Percentiles rank a stretch among this genome's conserved stretches.
phyloP scores from a whole-genome alignment of 2,797 vertebrate genomes.

The Syngnathus rostellatus region DNA sequence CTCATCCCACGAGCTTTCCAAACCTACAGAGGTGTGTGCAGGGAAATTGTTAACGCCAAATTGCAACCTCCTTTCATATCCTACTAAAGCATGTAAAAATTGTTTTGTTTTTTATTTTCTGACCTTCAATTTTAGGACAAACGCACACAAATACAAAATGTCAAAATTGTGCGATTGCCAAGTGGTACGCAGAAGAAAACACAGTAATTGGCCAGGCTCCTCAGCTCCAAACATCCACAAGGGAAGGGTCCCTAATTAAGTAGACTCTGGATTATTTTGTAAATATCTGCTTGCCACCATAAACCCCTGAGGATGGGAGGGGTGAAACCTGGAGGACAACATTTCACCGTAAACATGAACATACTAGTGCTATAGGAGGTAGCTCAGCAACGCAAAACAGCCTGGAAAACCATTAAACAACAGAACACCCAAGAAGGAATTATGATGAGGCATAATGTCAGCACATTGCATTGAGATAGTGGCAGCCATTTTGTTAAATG shows the following conservation, averaged over 20 bases:
- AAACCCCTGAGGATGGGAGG: slow-evolving; percentile 35
- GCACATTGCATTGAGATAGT: not conserved
- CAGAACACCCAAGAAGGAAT: not conserved
- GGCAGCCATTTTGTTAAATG: not conserved
- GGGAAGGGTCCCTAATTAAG: slow-evolving; percentile 67
- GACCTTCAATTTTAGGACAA: not conserved
- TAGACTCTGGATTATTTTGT: slow-evolving; percentile 74
- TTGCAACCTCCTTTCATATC: not conserved
- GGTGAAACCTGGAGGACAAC: slow-evolving; percentile 42
- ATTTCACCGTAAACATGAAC: slow-evolving; percentile 59
- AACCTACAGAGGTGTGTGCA: not conserved
- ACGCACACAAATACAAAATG: slow-evolving; percentile 13
- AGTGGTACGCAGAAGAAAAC: slow-evolving; percentile 13
- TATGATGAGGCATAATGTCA: not conserved
- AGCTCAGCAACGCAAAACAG: slow-evolving; percentile 40
- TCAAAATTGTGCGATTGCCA: slow-evolving; percentile 8
- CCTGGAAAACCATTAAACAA: slow-evolving; percentile 4
- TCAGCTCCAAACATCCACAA: slow-evolving; percentile 30
- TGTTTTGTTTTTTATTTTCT: not conserved
- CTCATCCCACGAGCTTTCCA: not conserved
- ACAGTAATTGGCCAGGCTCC: slow-evolving; percentile 54
- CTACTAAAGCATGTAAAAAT: not conserved
- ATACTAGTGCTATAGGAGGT: slow-evolving; percentile 53
- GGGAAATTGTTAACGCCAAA: not conserved
- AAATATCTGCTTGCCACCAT: slow-evolving; percentile 71